These are phyloP conservation scores for Tursiops truncatus DNA, from an alignment of 2,113 vertebrate genomes.

Conservation along the genomic window DNA sequence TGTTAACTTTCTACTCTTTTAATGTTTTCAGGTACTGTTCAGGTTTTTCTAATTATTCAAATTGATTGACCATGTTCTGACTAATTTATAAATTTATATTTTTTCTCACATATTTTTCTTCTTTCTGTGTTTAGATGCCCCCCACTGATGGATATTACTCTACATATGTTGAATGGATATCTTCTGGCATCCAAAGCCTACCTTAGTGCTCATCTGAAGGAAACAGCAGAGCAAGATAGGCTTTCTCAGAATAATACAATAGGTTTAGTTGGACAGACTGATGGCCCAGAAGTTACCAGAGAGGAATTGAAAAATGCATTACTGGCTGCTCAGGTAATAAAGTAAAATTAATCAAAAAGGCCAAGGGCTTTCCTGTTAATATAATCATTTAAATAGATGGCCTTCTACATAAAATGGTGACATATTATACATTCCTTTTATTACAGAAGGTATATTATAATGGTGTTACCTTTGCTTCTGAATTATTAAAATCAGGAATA, in stretches of 20 bases:
- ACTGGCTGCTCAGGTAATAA: slow-evolving; percentile 93
- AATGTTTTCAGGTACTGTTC: not conserved
- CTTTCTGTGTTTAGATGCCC: slow-evolving; percentile 88
- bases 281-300: slow-evolving; percentile 96
- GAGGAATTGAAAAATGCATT: slow-evolving; percentile 98
- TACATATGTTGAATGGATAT: slow-evolving; percentile 98
- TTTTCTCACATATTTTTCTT: slow-evolving; percentile 16
- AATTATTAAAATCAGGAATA: slow-evolving; percentile 35
- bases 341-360: slow-evolving; percentile 19
- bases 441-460: not conserved
- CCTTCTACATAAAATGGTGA: not conserved
- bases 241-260: slow-evolving; percentile 90
- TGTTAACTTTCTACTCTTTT: not conserved
- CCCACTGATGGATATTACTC: slow-evolving; percentile 96
- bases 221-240: slow-evolving; percentile 94
- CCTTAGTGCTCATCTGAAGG: slow-evolving; percentile 95
- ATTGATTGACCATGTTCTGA: not conserved
- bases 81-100: slow-evolving; percentile 6
- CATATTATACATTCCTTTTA: not conserved
- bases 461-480: not conserved
- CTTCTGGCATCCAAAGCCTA: slow-evolving; percentile 97
- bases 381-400: not conserved
- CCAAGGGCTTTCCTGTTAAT: not conserved
- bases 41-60: slow-evolving; percentile 22
- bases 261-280: slow-evolving; percentile 88